phyloP scores from a whole-genome alignment of 2,113 vertebrate genomes.

The Halcyon malimbica region DNA sequence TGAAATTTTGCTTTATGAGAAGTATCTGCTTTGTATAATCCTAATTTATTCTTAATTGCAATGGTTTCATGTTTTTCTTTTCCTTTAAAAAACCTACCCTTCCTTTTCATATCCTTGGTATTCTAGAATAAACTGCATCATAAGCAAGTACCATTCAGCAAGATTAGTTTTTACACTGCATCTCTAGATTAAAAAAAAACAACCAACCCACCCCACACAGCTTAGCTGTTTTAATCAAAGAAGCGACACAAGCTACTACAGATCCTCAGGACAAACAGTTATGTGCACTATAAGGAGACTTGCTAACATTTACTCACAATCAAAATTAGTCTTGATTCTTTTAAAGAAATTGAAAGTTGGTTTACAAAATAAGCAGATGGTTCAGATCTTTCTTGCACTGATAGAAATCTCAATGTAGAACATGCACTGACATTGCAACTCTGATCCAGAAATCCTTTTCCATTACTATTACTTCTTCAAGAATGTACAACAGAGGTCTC shows the following conservation, averaged over 20 bases:
- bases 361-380: background rate
- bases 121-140: background rate
- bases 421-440: background rate
- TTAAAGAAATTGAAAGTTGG: background rate
- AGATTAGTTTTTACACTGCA: background rate
- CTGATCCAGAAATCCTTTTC: background rate
- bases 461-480: background rate
- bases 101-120: background rate
- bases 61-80: background rate
- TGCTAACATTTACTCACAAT: background rate
- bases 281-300: accelerated
- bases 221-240: background rate
- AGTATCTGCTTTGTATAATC: background rate
- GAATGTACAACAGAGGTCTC: background rate
- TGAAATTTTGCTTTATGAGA: background rate
- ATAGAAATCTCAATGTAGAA: background rate
- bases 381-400: background rate
- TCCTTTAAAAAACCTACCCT: background rate
- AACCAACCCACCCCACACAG: background rate
- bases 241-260: background rate
- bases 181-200: background rate
- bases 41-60: background rate
- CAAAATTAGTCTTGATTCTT: background rate
- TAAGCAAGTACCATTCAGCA: background rate
- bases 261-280: background rate